Base-by-base conservation (phyloP, 2,888 invertebrate species). In the Panzeria rudis region DNA sequence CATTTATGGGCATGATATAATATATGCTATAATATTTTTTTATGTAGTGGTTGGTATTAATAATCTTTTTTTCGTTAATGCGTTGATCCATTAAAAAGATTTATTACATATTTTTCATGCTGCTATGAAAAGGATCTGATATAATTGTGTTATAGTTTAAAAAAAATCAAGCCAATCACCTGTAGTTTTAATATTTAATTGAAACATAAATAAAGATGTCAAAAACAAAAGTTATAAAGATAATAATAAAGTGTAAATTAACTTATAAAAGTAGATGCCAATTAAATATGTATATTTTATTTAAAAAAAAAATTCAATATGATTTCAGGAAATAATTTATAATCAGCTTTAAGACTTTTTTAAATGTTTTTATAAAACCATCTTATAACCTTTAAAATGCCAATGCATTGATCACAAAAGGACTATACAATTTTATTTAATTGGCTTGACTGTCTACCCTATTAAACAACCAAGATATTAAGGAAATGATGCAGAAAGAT, bases 361-460 rank as follows among this genome's bases (percentile, higher is more conserved):
- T n/a, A n/a, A n/a, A n/a, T n/a, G n/a, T n/a, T n/a, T n/a, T n/a
- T n/a, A n/a, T n/a, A n/a, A n/a, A n/a, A n/a, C 3, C 29, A 29
- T 41, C 54, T 29, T 23, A 25, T 25, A 25, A 56, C 3, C 17
- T 29, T 13, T 44, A 56, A 56, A 7, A 17, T 62, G 35, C n/a
- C 35, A 75, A 75, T 64, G 20, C 68, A 68, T 50, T 61, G 68
- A 69, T 50, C 50, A 38, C 29, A 52, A 77, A 78, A 38, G 59
- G 17, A 47, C 56, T 59, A 50, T 15, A 59, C 47, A 35, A 32
- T 47, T 47, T 23, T 15, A 35, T 77, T 68, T 77, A 59, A 77
- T 68, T 47, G 59, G 38, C 47, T 38, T 32, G 41, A 41, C 17
- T 29, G 38, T 47, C 38, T 52, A 25, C n/a, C 13, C 38, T 38